Evolutionary conservation across 2,113 vertebrate species (phyloP), one percentile per base, ranked within the genome.

Genomic region (Onychostoma macrolepis): DNA sequence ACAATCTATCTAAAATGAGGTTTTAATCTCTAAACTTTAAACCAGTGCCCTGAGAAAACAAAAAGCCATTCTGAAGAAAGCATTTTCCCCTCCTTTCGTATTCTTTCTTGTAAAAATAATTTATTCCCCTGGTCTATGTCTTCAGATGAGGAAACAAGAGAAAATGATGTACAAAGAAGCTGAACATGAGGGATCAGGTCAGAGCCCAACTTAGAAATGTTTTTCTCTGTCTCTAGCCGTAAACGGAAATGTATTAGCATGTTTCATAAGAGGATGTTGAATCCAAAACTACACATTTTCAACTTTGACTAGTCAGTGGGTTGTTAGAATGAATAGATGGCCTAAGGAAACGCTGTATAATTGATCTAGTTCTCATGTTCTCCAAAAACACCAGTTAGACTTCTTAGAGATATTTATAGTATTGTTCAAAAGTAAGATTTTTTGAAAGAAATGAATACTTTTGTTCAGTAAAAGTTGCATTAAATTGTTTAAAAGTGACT

Each of bases 171-270:
- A 33, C 28, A 79, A 79, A 53, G 13, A 76, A 77, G 15, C 74
- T 77, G 15, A 48, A 48, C 12, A 77, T 77, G 43, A 17, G 43
- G 26, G 74, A 77, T 77, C 38, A 77, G n/a, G 21, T 13, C 43
- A 48, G 74, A 76, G 38, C n/a, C 11, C 38, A 43, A 48, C 11
- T 24, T 56, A 56, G 53, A 48, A 48, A 76, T 76, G n/a, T 45
- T 48, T 45, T 19, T 53, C 17, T 56, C 53, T 1, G 2, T 19
- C 5, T 19, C 17, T 6, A 19, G 15, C 74, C 48, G 43, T 48
- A 76, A 76, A 38, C 69, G 38, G 33, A 72, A 72, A 72, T 38
- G 69, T 38, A 72, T 72, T 72, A 72, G 69, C 69, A 38, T 38
- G 4, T 72, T 72, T 72, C 69, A 72, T 38, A 38, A 38, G 69